phyloP scores from a whole-genome alignment of 2,113 vertebrate species.

The Sphyrna mokarran region DNA sequence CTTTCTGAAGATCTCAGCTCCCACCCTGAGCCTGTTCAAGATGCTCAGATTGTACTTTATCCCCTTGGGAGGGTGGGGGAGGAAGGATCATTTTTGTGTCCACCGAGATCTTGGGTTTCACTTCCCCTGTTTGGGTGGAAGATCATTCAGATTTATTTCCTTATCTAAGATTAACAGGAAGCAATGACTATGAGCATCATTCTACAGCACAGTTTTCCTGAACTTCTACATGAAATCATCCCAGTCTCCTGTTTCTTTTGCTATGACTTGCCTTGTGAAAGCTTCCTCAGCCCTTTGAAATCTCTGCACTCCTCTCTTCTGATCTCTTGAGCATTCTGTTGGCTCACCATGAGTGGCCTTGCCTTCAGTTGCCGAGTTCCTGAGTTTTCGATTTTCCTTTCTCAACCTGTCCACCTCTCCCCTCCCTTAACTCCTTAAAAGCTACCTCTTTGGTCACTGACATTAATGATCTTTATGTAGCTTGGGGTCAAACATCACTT shows the following conservation, averaged over 20 bases:
- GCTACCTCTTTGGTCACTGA: not conserved
- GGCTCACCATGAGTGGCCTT: no score
- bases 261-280: not conserved
- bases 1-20: conserved; percentile 9
- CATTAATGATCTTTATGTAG: not conserved
- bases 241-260: not conserved
- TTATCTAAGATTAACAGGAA: not conserved
- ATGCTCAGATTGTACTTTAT: no score
- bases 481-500: not conserved
- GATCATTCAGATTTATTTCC: not conserved
- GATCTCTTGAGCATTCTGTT: not conserved
- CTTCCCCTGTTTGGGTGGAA: not conserved
- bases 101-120: not conserved
- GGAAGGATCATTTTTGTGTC: not conserved
- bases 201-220: not conserved
- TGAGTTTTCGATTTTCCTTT: not conserved
- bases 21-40: not conserved
- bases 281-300: not conserved
- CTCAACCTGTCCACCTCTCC: not conserved
- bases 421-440: not conserved
- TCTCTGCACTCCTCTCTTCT: not conserved
- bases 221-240: not conserved
- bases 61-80: no score
- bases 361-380: not conserved
- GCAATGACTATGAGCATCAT: not conserved